Base-by-base conservation (phyloP, 2,888 invertebrate genomes). In the Microchrysa polita region DNA sequence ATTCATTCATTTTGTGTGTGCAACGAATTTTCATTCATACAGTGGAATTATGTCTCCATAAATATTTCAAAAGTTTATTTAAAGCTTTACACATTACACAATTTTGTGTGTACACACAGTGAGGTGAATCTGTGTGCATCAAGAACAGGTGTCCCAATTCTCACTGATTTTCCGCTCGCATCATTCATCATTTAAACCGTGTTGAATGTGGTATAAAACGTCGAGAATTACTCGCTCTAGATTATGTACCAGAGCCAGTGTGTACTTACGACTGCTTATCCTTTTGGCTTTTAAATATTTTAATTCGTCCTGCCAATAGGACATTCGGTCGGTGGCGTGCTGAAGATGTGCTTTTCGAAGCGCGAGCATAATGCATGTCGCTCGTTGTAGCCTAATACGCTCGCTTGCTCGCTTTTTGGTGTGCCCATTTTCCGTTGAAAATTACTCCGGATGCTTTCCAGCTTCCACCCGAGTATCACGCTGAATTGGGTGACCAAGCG, bases 61-160 rank as follows among this genome's bases (percentile, higher is more conserved):
- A 48, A 48, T 48, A 48, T 48, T 48, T 48, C 48, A 48, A 48
- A 48, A 48, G 48, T 48, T 48, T 48, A 48, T 48, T 48, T 48
- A 48, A 48, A 7, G 48, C 14, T 48, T 48, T 48, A n/a, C 4
- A n/a, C n/a, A n/a, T n/a, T n/a, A n/a, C n/a, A n/a, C n/a, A n/a
- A 34, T 34, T 34, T 34, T 34, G 27, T 34, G 27, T 34, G 7
- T 34, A 34, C 27, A 34, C 27, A n/a, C n/a, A n/a, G n/a, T 34
- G 27, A 12, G 48, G 48, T 48, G 12, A 48, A 48, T 48, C 48
- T 48, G 48, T 34, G 27, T 34, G 48, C 12, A n/a, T n/a, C n/a
- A 48, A n/a, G 16, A 48, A 48, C 48, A 48, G 48, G 16, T 48
- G 48, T n/a, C 48, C 48, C 48, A 48, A 48, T 48, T 48, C 48